Evolutionary conservation across 2,888 invertebrate species (phyloP).

Genomic region (Automeris io): DNA sequence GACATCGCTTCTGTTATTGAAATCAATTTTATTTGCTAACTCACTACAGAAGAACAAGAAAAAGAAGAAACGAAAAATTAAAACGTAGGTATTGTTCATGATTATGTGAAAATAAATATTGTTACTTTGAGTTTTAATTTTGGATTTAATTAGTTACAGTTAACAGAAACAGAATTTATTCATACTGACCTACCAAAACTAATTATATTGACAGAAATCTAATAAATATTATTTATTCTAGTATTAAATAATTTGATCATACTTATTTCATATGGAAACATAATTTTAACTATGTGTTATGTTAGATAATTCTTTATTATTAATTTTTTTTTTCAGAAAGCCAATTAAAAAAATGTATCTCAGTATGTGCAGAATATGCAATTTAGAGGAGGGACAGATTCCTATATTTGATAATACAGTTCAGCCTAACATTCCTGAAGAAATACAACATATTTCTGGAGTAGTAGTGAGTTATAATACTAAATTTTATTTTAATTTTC

Average conservation of each 20-base stretch:
- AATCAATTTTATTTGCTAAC: constrained; percentile 58
- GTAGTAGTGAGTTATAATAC: constrained; percentile 41
- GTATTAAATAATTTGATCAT: too few species aligned
- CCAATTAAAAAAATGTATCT: constrained; percentile 21
- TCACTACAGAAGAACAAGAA: constrained; percentile 48
- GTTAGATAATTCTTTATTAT: too few species aligned
- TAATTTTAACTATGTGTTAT: too few species aligned
- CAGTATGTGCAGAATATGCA: constrained; percentile 53
- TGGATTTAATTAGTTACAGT: too few species aligned
- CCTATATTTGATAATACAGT: constrained; percentile 54
- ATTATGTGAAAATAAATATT: neutral
- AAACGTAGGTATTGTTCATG: constrained; percentile 31
- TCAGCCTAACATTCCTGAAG: constrained; percentile 52
- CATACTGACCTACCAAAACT: too few species aligned
- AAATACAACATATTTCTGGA: constrained; percentile 55
- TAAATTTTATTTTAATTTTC: neutral
- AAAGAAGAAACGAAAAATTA: constrained; percentile 42
- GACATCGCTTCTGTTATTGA: constrained; percentile 56
- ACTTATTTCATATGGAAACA: neutral
- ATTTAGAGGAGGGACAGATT: constrained; percentile 45
- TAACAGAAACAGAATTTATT: too few species aligned
- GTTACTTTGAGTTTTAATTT: too few species aligned
- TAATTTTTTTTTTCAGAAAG: constrained; percentile 35
- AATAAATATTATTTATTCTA: too few species aligned
- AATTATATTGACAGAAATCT: too few species aligned